Evolutionary conservation across 1,140 invertebrate genomes (phyloP).

Genomic region (Calliopsis andreniformis): DNA sequence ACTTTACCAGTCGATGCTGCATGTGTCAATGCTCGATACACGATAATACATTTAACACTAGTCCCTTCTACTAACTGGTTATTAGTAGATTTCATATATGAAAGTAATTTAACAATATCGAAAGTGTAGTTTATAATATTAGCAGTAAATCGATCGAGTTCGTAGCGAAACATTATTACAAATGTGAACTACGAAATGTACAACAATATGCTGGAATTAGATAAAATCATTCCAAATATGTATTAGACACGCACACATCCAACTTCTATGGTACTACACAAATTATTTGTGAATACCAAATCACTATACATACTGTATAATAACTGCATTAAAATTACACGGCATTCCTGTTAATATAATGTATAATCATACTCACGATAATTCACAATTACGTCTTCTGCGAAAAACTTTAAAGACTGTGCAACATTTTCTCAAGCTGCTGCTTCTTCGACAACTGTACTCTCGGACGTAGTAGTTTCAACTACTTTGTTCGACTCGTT

Average conservation of each 20-base stretch:
- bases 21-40: conserved; percentile 39
- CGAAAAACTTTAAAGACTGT: not conserved
- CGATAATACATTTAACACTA: conserved; percentile 42
- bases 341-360: conserved; percentile 23
- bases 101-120: conserved; percentile 49
- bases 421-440: conserved; percentile 69
- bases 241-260: conserved; percentile 35
- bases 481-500: conserved; percentile 46
- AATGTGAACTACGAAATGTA: conserved; percentile 49
- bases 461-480: conserved; percentile 65
- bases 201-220: conserved; percentile 41
- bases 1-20: conserved; percentile 12
- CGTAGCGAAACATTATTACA: conserved; percentile 53
- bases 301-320: conserved; percentile 23
- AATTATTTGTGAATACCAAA: not conserved
- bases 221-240: conserved; percentile 41
- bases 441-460: conserved; percentile 72
- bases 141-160: conserved; percentile 29
- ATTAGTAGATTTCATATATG: conserved; percentile 49
- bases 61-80: conserved; percentile 42
- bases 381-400: conserved; percentile 32
- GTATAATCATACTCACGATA: conserved; percentile 14
- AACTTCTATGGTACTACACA: conserved; percentile 15
- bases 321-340: conserved; percentile 37
- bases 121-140: conserved; percentile 38